Conservation (phyloP, 2,113 vertebrate species). For the Myanophis thanlyinensis region DNA sequence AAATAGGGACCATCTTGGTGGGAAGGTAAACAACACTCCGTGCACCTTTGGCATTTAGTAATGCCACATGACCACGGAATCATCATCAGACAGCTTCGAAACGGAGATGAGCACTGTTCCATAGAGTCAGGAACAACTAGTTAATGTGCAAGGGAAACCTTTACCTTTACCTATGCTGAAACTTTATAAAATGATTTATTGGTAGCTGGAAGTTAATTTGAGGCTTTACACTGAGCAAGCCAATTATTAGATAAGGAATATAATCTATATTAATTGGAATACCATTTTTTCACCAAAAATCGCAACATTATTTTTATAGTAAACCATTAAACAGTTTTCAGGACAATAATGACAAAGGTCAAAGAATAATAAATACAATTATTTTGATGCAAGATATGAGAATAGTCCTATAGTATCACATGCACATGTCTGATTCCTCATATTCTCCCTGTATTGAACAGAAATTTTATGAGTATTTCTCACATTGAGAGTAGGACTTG, state of each 20-base stretch:
- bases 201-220: neutral
- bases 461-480: neutral
- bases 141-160: too few species aligned
- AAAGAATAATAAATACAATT: neutral
- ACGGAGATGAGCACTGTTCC: too few species aligned
- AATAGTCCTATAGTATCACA: neutral
- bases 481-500: neutral
- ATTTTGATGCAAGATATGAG: neutral
- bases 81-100: too few species aligned
- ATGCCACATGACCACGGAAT: too few species aligned
- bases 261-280: neutral
- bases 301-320: neutral
- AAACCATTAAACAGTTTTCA: neutral
- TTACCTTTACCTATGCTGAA: too few species aligned
- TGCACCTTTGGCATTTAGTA: too few species aligned
- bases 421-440: neutral
- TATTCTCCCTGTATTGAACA: neutral
- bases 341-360: neutral
- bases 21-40: too few species aligned
- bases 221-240: neutral
- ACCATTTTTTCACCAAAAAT: neutral
- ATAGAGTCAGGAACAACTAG: too few species aligned
- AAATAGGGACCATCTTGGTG: too few species aligned
- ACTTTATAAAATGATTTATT: neutral
- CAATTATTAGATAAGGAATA: neutral